Conservation (phyloP, 2,797 vertebrate genomes). For the Alcedo atthis region DNA sequence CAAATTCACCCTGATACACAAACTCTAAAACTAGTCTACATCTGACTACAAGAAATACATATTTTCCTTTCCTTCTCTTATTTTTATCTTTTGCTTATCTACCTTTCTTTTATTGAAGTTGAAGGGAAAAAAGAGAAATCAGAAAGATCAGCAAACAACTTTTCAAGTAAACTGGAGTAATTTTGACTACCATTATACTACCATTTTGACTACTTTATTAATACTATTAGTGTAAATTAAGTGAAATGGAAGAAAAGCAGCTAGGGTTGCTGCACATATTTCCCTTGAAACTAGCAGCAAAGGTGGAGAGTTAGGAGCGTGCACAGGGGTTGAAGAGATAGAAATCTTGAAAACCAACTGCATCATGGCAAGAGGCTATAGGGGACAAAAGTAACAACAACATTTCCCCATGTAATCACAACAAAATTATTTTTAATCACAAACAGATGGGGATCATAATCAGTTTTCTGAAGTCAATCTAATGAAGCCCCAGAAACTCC, state of each 20-base stretch:
- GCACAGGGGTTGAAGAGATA: background rate
- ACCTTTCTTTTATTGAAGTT: background rate
- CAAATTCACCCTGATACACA: background rate
- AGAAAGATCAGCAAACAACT: background rate
- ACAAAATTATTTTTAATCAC: slow-evolving; percentile 52
- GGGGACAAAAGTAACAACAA: background rate
- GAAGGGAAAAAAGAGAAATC: background rate
- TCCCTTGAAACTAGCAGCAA: background rate
- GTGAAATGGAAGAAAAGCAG: background rate
- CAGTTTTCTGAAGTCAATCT: slow-evolving; percentile 18
- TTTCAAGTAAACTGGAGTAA: background rate
- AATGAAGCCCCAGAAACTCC: slow-evolving; percentile 4
- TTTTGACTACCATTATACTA: background rate
- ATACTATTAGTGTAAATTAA: background rate
- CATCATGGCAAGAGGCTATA: background rate
- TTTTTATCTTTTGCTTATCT: background rate
- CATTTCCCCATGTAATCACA: background rate
- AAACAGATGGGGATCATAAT: slow-evolving; percentile 31
- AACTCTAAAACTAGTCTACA: background rate
- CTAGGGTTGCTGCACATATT: background rate
- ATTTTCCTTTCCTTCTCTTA: background rate
- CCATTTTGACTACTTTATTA: background rate
- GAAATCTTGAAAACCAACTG: background rate
- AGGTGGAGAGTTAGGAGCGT: background rate
- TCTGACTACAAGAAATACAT: background rate